These are phyloP conservation scores for Meloidogyne chitwoodi DNA, from an alignment of 1,140 invertebrate species.

Conservation along the genomic window DNA sequence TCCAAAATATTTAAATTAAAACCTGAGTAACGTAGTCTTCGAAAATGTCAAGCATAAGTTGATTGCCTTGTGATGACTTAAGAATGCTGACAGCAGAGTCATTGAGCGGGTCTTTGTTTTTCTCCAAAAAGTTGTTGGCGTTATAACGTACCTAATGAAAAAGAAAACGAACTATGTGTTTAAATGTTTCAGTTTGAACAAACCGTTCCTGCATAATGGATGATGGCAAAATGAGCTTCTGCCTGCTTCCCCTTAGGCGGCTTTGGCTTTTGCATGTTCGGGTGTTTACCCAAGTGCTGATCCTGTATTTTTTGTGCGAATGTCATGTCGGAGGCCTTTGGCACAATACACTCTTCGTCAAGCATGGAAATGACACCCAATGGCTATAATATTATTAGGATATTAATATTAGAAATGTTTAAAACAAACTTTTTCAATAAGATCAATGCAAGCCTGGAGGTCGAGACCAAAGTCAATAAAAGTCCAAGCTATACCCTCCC, in stretches of 20 bases:
- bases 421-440: constrained; percentile 90
- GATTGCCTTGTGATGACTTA: constrained; percentile 57
- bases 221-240: constrained; percentile 66
- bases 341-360: constrained; percentile 99
- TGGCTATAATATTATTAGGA: constrained; percentile 68
- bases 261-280: constrained; percentile 89
- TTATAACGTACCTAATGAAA: constrained; percentile 63
- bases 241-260: constrained; percentile 89
- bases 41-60: constrained; percentile 53
- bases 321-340: constrained; percentile 96
- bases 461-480: constrained; percentile 99
- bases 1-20: background rate
- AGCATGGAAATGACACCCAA: constrained; percentile 99
- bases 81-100: constrained; percentile 88
- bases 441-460: constrained; percentile 93
- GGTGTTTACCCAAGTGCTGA: constrained; percentile 96
- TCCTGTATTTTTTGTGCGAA: constrained; percentile 96
- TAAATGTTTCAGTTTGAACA: background rate
- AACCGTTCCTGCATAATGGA: constrained; percentile 59
- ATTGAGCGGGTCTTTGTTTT: constrained; percentile 60
- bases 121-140: constrained; percentile 59
- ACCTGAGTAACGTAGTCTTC: constrained; percentile 53
- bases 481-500: constrained; percentile 94
- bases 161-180: background rate
- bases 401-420: background rate